Evolutionary conservation across 2,797 vertebrate genomes (phyloP).

Genomic region (Crocodylus rhombifer): DNA sequence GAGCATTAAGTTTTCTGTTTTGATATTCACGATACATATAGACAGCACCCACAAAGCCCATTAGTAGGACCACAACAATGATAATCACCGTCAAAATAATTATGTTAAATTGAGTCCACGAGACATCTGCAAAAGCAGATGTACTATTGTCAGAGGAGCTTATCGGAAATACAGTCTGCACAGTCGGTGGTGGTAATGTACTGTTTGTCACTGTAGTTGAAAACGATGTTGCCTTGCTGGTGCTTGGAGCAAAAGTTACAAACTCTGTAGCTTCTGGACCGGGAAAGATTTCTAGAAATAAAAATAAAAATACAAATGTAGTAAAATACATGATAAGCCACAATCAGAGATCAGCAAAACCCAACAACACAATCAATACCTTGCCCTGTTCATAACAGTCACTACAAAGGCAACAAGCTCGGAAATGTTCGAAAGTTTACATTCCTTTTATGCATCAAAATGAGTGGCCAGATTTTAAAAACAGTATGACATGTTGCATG

Average conservation of each 20-base stretch:
- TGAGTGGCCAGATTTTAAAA: background rate
- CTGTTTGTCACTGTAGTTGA: constrained; percentile 77
- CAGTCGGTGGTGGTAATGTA: constrained; percentile 71
- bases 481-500: background rate
- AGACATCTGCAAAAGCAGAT: constrained; percentile 90
- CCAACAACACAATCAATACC: background rate
- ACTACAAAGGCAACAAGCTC: background rate
- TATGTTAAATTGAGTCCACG: constrained; percentile 98
- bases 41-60: constrained; percentile 95
- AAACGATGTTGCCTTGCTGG: constrained; percentile 69
- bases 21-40: constrained; percentile 97
- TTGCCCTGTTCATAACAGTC: background rate
- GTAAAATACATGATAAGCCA: constrained; percentile 51
- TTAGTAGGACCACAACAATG: constrained; percentile 93
- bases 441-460: constrained; percentile 1
- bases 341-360: constrained; percentile 33
- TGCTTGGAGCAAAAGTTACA: constrained; percentile 73
- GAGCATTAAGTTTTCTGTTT: constrained; percentile 96
- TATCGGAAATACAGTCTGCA: constrained; percentile 80
- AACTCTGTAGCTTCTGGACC: constrained; percentile 69
- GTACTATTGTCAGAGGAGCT: constrained; percentile 91
- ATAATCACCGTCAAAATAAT: constrained; percentile 97
- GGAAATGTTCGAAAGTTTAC: background rate
- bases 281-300: constrained; percentile 76
- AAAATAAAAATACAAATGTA: constrained; percentile 19